These are phyloP conservation scores for Oryzias melastigma DNA, from an alignment of 2,113 vertebrate genomes.

Conservation along the genomic window DNA sequence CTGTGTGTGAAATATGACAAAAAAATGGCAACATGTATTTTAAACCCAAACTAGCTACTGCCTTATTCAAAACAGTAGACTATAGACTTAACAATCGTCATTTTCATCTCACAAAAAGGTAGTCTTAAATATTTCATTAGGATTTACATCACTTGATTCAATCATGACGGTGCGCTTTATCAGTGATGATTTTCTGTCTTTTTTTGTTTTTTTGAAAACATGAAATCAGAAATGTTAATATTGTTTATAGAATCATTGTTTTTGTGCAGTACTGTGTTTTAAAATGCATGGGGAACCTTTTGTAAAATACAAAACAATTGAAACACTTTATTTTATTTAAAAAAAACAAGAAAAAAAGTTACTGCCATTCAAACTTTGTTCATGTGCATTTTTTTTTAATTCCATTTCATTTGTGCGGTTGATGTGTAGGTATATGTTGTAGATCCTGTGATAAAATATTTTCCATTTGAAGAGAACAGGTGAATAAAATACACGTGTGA, in stretches of 20 bases:
- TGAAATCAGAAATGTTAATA: conserved; percentile 78
- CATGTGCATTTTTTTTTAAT: conserved; percentile 36
- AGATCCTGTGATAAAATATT: conserved; percentile 67
- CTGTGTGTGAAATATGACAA: conserved; percentile 31
- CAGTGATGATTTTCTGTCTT: conserved; percentile 58
- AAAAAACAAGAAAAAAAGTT: conserved; percentile 60
- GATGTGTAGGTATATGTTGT: conserved; percentile 64
- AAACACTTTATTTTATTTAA: conserved; percentile 68
- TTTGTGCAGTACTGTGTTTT: conserved; percentile 81
- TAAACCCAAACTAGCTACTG: conserved; percentile 52
- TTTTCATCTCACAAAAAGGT: conserved; percentile 32
- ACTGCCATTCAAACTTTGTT: conserved; percentile 57
- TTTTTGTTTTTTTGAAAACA: conserved; percentile 69
- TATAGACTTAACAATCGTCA: conserved; percentile 36
- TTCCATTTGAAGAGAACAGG: conserved; percentile 60
- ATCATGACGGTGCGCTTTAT: conserved; percentile 48
- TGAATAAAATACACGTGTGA: conserved; percentile 72
- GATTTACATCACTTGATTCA: conserved; percentile 35
- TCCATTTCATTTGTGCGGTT: conserved; percentile 65
- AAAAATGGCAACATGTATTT: conserved; percentile 49
- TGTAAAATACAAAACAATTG: no score
- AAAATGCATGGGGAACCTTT: conserved; percentile 83
- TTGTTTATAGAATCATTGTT: conserved; percentile 86
- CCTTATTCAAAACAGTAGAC: conserved; percentile 51
- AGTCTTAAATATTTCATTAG: conserved; percentile 22